phyloP scores from a whole-genome alignment of 2,888 invertebrate genomes.

The Acanthosoma haemorrhoidale region DNA sequence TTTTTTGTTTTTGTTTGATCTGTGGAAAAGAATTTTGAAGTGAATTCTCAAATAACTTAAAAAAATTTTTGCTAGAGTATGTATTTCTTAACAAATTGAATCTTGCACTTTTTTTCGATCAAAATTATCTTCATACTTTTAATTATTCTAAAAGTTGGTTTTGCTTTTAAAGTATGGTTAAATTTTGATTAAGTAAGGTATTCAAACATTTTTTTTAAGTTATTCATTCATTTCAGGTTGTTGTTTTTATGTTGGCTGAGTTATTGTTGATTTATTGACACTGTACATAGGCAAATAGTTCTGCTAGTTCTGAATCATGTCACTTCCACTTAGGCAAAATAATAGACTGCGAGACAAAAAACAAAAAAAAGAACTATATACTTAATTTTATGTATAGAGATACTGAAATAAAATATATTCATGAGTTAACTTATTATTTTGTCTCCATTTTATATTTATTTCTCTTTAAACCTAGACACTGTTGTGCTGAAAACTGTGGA shows the following conservation, averaged over 20 bases:
- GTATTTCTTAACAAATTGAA: not conserved
- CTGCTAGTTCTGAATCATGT: slow-evolving; percentile 29
- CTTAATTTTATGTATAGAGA: slow-evolving; percentile 38
- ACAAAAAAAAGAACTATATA: slow-evolving; percentile 32
- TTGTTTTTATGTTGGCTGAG: not conserved
- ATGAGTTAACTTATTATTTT: slow-evolving; percentile 26
- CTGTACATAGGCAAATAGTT: slow-evolving; percentile 22
- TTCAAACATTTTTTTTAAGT: too few species aligned
- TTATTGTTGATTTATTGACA: not conserved
- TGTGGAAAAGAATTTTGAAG: not conserved
- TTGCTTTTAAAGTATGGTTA: too few species aligned
- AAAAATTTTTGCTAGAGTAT: not conserved
- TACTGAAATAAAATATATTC: slow-evolving; percentile 37
- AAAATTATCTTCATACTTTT: not conserved
- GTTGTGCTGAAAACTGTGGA: too few species aligned
- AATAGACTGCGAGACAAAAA: slow-evolving; percentile 35
- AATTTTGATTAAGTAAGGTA: too few species aligned
- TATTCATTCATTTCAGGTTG: not conserved
- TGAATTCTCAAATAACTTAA: not conserved
- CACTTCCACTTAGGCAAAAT: slow-evolving; percentile 35
- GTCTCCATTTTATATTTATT: too few species aligned
- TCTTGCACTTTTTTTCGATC: not conserved
- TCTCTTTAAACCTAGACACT: too few species aligned
- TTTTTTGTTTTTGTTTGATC: not conserved
- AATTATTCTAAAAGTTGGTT: not conserved